Percentiles rank a stretch among this genome's conserved stretches.
phyloP scores from a whole-genome alignment of 92 coral and sea anemone genomes.

The Nematostella vectensis region DNA sequence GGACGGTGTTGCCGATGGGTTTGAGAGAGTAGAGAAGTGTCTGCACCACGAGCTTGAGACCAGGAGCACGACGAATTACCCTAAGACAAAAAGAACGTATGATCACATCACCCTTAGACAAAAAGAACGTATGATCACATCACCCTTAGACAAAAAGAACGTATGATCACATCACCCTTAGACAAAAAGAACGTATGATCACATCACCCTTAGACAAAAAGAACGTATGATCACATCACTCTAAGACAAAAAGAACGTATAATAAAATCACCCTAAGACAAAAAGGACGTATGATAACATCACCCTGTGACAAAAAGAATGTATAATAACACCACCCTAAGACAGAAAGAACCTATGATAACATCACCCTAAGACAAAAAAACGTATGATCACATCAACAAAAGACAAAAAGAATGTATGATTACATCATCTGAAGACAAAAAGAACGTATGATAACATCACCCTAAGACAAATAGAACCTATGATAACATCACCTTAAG shows the following conservation, averaged over 20 bases:
- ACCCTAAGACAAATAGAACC: no score
- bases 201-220: not conserved
- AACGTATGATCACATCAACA: no score
- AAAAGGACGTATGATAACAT: no score
- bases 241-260: not conserved
- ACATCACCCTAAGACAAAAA: no score
- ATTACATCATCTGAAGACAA: no score
- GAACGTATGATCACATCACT: no score
- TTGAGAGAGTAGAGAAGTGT: slow-evolving; percentile 81
- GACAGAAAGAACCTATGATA: no score
- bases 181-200: not conserved
- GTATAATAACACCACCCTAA: no score
- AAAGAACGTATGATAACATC: no score
- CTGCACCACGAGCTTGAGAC: slow-evolving; percentile 86
- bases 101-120: slow-evolving; percentile 65
- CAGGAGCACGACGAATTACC: slow-evolving; percentile 97
- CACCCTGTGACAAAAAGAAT: not conserved
- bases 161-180: slow-evolving; percentile 85
- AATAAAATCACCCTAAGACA: not conserved
- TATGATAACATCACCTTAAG: no score
- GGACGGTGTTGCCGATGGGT: slow-evolving; percentile 95
- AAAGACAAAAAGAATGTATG: no score
- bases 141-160: slow-evolving; percentile 37
- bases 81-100: slow-evolving; percentile 23
- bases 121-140: slow-evolving; percentile 29